Percentiles rank a stretch among this genome's conserved stretches.
Conservation (phyloP, 1,140 invertebrate genomes). For the Condylostylus longicornis region DNA sequence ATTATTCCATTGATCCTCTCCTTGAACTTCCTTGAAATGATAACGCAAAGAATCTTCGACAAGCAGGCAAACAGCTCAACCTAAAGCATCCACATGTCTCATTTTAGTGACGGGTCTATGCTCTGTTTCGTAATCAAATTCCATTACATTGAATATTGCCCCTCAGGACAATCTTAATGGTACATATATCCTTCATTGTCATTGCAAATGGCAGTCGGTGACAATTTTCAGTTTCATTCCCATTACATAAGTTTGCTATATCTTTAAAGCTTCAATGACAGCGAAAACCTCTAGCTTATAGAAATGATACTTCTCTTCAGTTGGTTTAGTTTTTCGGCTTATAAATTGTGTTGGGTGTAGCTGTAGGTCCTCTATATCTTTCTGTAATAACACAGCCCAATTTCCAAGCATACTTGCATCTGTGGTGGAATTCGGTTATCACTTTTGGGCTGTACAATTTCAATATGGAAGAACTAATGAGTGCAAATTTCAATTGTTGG, state of each 20-base stretch:
- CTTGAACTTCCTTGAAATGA: neutral
- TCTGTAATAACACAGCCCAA: conserved; percentile 13
- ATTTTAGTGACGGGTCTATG: conserved; percentile 10
- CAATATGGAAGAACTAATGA: conserved; percentile 10
- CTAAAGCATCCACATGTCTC: conserved; percentile 21
- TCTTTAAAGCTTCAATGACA: neutral
- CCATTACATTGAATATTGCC: neutral
- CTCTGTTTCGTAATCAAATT: neutral
- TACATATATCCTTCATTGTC: conserved; percentile 6
- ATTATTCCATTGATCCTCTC: neutral
- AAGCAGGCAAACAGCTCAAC: conserved; percentile 6
- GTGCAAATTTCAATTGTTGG: conserved; percentile 9
- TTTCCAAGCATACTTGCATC: neutral
- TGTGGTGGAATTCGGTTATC: neutral
- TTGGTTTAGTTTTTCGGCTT: neutral
- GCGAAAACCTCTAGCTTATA: neutral
- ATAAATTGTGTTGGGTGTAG: neutral
- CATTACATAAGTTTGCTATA: conserved; percentile 27
- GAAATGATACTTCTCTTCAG: neutral
- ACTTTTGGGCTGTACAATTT: neutral
- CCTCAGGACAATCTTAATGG: conserved; percentile 4
- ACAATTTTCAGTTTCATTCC: conserved; percentile 29
- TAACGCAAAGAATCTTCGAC: neutral
- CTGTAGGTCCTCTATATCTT: conserved; percentile 8
- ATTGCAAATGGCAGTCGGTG: conserved; percentile 14